Evolutionary conservation across 2,888 invertebrate genomes (phyloP), one percentile per base, ranked within the genome.

Genomic region (Tachystola acroxantha): DNA sequence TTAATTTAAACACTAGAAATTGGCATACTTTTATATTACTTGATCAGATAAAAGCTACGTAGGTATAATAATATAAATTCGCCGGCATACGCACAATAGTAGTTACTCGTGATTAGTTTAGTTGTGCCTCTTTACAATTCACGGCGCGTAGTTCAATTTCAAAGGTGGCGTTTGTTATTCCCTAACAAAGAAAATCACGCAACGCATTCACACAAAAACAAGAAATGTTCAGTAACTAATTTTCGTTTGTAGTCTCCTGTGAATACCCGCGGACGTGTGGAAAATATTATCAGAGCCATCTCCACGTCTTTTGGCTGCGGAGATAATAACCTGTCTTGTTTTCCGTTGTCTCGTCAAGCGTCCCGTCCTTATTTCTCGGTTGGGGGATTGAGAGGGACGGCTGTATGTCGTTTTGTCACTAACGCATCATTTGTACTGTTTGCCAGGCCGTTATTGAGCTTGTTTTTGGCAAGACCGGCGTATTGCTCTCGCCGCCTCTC

Each of bases 271-370:
- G 78, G 69, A 86, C 86, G 86, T 84, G 86, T 82, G 74, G 78
- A 82, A 84, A 85, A 85, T 86, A 84, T 78, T 67, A 40, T 40
- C 40, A 62, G 73, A 76, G 71, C 68, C 66, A 69, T 69, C 66
- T 61, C 70, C 69, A 74, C 78, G 72, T 77, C 72, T 78, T 79
- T 71, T 57, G 71, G 68, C 66, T 73, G 57, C 64, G 56, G 68
- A 80, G 80, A 84, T 84, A 85, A 85, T 84, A 84, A 84, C 74
- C 76, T 85, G 85, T 82, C 85, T 77, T 78, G 79, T 79, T 75
- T 70, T 64, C 68, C 67, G 74, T 70, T 70, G 64, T 61, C 61
- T 72, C 74, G 78, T 81, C 81, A 81, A 57, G 59, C 51, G 50
- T 50, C 47, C 58, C 49, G 53, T 72, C 72, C 54, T 58, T 61